Evolutionary conservation across 1,140 invertebrate species (phyloP), one percentile per base, ranked within the genome.

Genomic region (Mercenaria mercenaria): DNA sequence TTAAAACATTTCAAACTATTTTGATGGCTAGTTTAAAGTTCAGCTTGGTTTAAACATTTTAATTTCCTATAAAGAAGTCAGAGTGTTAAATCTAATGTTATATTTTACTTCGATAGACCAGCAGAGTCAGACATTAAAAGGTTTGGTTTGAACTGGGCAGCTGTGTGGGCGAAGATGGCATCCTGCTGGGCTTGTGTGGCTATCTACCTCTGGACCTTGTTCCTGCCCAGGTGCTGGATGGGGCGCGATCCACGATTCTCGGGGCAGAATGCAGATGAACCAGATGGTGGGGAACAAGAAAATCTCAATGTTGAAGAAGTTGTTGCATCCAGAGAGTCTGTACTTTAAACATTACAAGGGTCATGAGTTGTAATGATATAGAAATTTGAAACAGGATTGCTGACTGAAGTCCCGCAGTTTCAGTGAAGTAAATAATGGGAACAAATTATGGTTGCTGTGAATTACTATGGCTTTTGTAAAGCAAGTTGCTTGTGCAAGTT

Each of bases 111-210:
- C 20, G 11, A 64, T 84, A 95, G 95, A 88, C 95, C 95, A 34
- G 91, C 91, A 37, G 94, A 94, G 47, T 89, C 93, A 37, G 92
- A 95, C 47, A 76, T 96, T 13, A 92, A 94, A 74, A 93, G 89
- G 47, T 95, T 95, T 93, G 94, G 94, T 39, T 90, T 94, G n/a
- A 96, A 95, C 89, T 95, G 94, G 95, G 88, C 94, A 47, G 99
- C 99, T 23, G 98, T 99, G 97, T 99, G 99, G 99, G 98, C 99
- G 37, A 99, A 99, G 96, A 98, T 99, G 90, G 97, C 98, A 69
- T 99, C 99, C 6, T 98, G 98, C 79, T 99, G 99, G 99, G 95
- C 99, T 37, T 99, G 99, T 95, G 96, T 99, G 50, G 96, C 96
- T 15, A 97, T 99, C 1, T 99, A 99, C 95, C 96, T 97, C 34